A percentile compares a stretch with the other conserved stretches of the same genome.
Conservation (phyloP, 1,140 invertebrate genomes). For the Zelostemma sp. region DNA sequence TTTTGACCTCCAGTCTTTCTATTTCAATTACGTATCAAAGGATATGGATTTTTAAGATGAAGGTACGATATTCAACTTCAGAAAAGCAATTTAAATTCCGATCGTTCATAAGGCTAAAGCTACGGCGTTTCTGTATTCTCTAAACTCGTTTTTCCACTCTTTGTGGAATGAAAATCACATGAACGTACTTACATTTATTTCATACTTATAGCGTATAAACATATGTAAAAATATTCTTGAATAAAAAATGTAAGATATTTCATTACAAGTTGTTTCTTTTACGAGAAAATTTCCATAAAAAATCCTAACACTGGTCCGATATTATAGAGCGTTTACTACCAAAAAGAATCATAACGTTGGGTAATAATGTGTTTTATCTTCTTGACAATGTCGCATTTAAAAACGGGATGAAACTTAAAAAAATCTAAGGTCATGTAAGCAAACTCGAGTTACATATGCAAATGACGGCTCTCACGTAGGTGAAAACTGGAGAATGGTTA, state of each 20-base stretch:
- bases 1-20: conserved; percentile 7
- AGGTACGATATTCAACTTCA: conserved; percentile 49
- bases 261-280: too few species aligned
- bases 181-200: neutral
- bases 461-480: conserved; percentile 2
- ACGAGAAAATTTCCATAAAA: too few species aligned
- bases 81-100: conserved; percentile 63
- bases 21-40: conserved; percentile 45
- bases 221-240: too few species aligned
- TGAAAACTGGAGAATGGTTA: neutral
- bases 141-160: conserved; percentile 23
- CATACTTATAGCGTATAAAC: too few species aligned
- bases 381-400: too few species aligned
- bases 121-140: conserved; percentile 17
- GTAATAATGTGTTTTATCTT: too few species aligned
- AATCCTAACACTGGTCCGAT: too few species aligned
- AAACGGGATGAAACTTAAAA: too few species aligned
- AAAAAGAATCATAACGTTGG: too few species aligned
- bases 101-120: conserved; percentile 60
- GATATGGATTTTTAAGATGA: conserved; percentile 57
- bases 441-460: conserved; percentile 2
- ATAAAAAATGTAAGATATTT: too few species aligned
- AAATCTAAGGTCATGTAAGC: neutral
- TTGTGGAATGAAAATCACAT: conserved; percentile 1
- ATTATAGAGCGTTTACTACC: too few species aligned